Conservation (phyloP, 92 coral and sea anemone genomes). For the Pocillopora grandis region DNA sequence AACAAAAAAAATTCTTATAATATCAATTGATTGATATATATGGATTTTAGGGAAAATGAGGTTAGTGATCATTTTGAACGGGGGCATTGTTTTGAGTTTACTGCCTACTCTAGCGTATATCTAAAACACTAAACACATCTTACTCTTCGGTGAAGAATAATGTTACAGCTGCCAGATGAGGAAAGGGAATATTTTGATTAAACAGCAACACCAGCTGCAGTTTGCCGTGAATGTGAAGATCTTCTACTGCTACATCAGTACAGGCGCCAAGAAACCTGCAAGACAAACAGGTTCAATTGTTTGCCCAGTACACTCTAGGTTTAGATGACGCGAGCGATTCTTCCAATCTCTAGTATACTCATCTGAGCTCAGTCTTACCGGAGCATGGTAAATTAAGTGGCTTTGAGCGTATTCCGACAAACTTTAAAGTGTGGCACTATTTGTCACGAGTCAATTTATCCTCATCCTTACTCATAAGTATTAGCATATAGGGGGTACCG, state of each 20-base stretch:
- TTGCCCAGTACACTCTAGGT: no score
- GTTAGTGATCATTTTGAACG: no score
- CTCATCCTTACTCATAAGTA: no score
- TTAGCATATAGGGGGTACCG: no score
- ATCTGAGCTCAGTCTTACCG: no score
- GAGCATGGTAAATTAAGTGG: no score
- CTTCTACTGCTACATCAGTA: constrained; percentile 85
- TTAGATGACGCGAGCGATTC: neutral
- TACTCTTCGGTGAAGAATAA: constrained; percentile 83
- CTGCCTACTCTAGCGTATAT: no score
- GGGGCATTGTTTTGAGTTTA: no score
- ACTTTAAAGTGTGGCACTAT: no score
- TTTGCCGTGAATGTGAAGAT: constrained; percentile 78
- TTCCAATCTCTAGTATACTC: no score
- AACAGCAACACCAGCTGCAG: constrained; percentile 72
- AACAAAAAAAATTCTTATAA: neutral
- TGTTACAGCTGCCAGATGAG: constrained; percentile 81
- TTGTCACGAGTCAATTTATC: no score
- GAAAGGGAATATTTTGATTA: constrained; percentile 77
- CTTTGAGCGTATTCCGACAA: no score
- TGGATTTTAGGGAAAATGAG: neutral
- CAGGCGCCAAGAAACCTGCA: constrained; percentile 70
- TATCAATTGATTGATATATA: neutral
- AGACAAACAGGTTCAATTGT: neutral
- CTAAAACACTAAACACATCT: constrained; percentile 10